These are phyloP conservation scores for Alentia gelatinosa DNA, from an alignment of 2,888 invertebrate genomes.

Conservation along the genomic window DNA sequence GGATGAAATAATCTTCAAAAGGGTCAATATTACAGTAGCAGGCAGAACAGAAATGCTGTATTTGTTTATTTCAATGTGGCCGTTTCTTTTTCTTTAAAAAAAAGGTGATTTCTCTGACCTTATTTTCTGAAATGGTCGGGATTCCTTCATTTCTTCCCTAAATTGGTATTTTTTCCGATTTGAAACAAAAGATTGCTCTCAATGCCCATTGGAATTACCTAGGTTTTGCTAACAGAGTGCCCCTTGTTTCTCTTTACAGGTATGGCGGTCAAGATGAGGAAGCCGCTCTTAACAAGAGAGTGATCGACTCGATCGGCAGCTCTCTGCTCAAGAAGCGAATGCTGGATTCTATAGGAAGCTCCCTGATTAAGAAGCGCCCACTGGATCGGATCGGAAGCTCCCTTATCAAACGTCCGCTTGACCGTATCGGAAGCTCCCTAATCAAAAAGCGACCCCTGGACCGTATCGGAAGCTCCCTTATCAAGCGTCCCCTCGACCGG, in stretches of 20 bases:
- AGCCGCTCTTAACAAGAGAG: constrained; percentile 34
- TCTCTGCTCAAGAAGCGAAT: constrained; percentile 53
- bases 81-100: too few relatives aligned
- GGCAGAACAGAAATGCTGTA: too few relatives aligned
- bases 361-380: constrained; percentile 52
- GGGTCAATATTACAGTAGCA: too few relatives aligned
- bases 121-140: not conserved
- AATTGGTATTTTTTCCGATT: not conserved
- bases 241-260: not conserved
- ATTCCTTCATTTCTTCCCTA: not conserved
- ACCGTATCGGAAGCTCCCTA: constrained; percentile 38
- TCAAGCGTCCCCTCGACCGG: constrained; percentile 22
- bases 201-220: not conserved
- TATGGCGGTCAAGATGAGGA: constrained; percentile 16
- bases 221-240: not conserved
- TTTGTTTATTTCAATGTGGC: too few relatives aligned
- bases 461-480: constrained; percentile 33
- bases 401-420: constrained; percentile 9
- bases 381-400: constrained; percentile 43
- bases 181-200: not conserved
- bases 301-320: constrained; percentile 50
- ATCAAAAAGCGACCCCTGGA: constrained; percentile 29
- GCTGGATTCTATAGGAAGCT: constrained; percentile 50
- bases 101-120: not conserved
- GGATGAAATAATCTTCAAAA: too few relatives aligned